A percentile compares a stretch with the other conserved stretches of the same genome.
phyloP scores from a whole-genome alignment of 2,888 invertebrate species.

The Hoplodrina blanda region DNA sequence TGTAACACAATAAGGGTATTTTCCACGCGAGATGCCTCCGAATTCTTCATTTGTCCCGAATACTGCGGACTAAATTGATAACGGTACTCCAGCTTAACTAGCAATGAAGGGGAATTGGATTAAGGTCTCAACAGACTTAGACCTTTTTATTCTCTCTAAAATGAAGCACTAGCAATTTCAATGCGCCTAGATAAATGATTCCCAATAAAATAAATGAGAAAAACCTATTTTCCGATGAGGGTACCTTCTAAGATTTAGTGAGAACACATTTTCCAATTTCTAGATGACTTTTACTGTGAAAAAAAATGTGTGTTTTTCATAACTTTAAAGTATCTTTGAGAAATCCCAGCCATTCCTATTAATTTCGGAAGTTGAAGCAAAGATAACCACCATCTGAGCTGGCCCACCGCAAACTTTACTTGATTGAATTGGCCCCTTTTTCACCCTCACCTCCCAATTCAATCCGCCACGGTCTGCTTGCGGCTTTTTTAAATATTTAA shows the following conservation, averaged over 20 bases:
- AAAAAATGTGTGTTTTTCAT: constrained; percentile 12
- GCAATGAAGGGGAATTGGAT: constrained; percentile 61
- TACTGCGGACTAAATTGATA: constrained; percentile 59
- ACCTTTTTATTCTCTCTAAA: constrained; percentile 50
- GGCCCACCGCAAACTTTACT: constrained; percentile 46
- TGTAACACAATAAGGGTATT: constrained; percentile 58
- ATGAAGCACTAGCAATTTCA: constrained; percentile 43
- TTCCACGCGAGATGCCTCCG: constrained; percentile 44
- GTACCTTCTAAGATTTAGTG: constrained; percentile 25
- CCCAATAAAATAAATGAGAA: constrained; percentile 54
- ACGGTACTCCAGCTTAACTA: constrained; percentile 47
- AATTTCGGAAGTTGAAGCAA: constrained; percentile 43
- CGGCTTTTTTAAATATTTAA: constrained; percentile 24
- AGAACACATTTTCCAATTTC: constrained; percentile 13
- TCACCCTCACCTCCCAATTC: constrained; percentile 3
- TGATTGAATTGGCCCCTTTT: constrained; percentile 48
- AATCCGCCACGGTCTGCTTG: background rate
- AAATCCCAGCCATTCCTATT: constrained; percentile 22
- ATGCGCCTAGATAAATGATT: constrained; percentile 45
- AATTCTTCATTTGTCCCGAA: constrained; percentile 56
- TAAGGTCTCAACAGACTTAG: constrained; percentile 50
- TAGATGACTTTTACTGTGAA: constrained; percentile 14
- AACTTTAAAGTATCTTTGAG: constrained; percentile 9
- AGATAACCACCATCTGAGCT: constrained; percentile 36
- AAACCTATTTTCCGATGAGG: constrained; percentile 32